Evolutionary conservation across 1,140 invertebrate genomes (phyloP).

Genomic region (Hyles euphorbiae): DNA sequence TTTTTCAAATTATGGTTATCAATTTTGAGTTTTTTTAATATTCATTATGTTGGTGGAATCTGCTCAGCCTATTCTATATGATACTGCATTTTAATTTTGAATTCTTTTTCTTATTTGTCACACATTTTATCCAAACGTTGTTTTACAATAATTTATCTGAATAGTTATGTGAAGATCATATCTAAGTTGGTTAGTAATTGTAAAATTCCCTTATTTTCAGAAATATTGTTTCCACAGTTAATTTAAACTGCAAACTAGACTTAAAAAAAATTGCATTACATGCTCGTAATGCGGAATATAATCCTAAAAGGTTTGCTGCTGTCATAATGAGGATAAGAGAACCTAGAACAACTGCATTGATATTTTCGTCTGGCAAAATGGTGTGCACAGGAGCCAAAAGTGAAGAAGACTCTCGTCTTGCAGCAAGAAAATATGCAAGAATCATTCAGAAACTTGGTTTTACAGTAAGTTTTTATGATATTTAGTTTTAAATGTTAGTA

Average conservation of each 20-base stretch:
- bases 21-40: too few species aligned
- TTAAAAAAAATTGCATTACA: conserved; percentile 98
- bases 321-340: conserved; percentile 99
- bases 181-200: too few species aligned
- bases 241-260: conserved; percentile 96
- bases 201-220: conserved; percentile 70
- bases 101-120: too few species aligned
- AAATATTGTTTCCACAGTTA: conserved; percentile 98
- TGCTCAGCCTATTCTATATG: too few species aligned
- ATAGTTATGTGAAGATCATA: too few species aligned
- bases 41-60: too few species aligned
- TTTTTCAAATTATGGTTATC: too few species aligned
- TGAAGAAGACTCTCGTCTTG: conserved; percentile 97
- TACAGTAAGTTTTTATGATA: conserved; percentile 77
- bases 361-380: conserved; percentile 99
- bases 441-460: conserved; percentile 99
- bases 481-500: too few species aligned
- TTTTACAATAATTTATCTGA: too few species aligned
- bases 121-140: too few species aligned
- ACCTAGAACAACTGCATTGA: conserved; percentile 98
- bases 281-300: conserved; percentile 99
- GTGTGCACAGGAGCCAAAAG: conserved; percentile 99
- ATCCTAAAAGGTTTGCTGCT: conserved; percentile 99
- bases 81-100: too few species aligned
- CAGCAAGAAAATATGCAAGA: conserved; percentile 98